Conservation (phyloP, 2,797 vertebrate species). For the Tragopan temminckii region DNA sequence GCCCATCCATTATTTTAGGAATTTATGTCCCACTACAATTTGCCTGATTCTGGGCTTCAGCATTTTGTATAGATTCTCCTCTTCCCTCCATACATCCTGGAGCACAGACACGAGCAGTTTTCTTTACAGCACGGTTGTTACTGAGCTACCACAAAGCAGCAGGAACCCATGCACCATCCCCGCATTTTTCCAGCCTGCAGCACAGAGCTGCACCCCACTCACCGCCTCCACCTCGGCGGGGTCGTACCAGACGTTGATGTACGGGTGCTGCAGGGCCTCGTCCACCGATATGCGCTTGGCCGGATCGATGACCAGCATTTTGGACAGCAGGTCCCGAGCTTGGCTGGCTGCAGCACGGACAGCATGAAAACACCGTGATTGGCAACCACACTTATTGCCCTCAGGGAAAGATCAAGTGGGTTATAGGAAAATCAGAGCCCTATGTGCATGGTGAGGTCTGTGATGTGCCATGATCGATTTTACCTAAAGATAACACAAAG, state of each 20-base stretch:
- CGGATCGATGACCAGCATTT: constrained; percentile 99
- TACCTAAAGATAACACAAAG: not conserved
- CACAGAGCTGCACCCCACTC: constrained; percentile 84
- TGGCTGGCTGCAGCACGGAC: constrained; percentile 91
- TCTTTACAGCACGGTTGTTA: not conserved
- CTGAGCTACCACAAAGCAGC: not conserved
- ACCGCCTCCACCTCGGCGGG: constrained; percentile 99
- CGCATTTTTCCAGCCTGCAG: not conserved
- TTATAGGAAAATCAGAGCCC: not conserved
- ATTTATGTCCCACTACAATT: not conserved
- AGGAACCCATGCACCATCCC: not conserved
- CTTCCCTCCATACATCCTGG: not conserved
- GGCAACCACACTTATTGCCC: not conserved
- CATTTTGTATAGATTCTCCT: not conserved
- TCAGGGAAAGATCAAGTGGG: not conserved
- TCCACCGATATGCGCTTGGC: constrained; percentile 99
- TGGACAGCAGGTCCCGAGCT: constrained; percentile 98
- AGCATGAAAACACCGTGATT: not conserved
- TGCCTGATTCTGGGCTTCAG: not conserved
- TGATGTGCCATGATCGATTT: not conserved
- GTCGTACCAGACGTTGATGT: constrained; percentile 99
- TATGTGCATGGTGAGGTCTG: not conserved
- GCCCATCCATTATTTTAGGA: not conserved
- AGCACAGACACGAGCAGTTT: not conserved
- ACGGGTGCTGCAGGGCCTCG: constrained; percentile 97